phyloP scores from a whole-genome alignment of 2,113 vertebrate species.

The Sterrhoptilus dennistouni region DNA sequence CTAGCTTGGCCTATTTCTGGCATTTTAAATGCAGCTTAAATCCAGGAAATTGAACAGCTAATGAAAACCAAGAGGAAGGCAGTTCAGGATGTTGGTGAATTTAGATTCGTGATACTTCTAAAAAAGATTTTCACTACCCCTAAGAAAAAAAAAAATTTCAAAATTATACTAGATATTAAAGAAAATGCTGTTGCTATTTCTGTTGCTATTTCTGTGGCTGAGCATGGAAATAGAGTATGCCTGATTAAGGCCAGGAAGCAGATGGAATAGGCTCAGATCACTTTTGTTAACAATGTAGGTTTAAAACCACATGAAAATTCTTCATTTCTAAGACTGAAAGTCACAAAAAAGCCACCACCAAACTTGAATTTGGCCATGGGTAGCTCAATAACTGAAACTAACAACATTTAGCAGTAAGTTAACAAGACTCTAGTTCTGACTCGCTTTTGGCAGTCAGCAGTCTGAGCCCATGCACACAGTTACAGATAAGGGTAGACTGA shows the following conservation, averaged over 20 bases:
- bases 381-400: neutral
- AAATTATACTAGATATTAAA: neutral
- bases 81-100: neutral
- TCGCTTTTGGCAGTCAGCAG: neutral
- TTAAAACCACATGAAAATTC: neutral
- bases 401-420: neutral
- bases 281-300: neutral
- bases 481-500: neutral
- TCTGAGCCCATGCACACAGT: neutral
- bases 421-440: neutral
- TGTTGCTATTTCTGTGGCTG: neutral
- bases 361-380: neutral
- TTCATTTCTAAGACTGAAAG: neutral
- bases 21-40: neutral
- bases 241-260: neutral
- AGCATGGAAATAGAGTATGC: neutral
- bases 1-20: neutral
- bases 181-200: neutral
- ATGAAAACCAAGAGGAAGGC: neutral
- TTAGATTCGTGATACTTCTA: neutral
- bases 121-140: neutral
- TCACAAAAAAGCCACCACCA: neutral
- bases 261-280: neutral
- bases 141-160: neutral
- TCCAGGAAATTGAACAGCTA: neutral